Conservation (phyloP, 2,888 invertebrate genomes). For the Drosophila cognata region DNA sequence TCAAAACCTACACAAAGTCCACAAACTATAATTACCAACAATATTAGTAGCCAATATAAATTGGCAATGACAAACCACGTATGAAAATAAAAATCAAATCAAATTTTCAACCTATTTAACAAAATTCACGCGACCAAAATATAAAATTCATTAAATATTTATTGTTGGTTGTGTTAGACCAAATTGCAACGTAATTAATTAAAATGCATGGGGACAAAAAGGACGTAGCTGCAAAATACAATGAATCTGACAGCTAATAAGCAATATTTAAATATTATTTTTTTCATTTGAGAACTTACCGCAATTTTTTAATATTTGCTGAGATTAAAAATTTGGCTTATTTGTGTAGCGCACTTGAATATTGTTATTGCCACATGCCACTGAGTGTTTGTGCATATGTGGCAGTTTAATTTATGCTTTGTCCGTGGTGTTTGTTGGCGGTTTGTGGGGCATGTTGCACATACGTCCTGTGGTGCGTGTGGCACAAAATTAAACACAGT, state of each 20-base stretch:
- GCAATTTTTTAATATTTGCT: constrained; percentile 27
- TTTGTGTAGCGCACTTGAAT: not conserved
- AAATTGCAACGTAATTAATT: constrained; percentile 69
- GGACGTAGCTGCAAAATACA: constrained; percentile 32
- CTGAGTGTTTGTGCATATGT: constrained; percentile 5
- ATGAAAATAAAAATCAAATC: constrained; percentile 28
- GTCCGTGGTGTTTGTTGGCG: constrained; percentile 10
- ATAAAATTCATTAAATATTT: constrained; percentile 35
- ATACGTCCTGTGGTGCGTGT: constrained; percentile 45
- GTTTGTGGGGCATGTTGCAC: constrained; percentile 40
- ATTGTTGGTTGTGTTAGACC: constrained; percentile 22
- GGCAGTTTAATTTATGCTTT: constrained; percentile 9
- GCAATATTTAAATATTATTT: constrained; percentile 31
- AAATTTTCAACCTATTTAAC: constrained; percentile 62
- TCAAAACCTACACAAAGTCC: constrained; percentile 13
- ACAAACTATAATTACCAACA: constrained; percentile 14
- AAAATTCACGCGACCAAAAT: constrained; percentile 32
- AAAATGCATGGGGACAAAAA: constrained; percentile 42
- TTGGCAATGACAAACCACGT: constrained; percentile 13
- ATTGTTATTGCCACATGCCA: not conserved
- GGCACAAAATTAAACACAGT: constrained; percentile 64
- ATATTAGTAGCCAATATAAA: constrained; percentile 9
- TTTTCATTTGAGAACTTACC: constrained; percentile 41
- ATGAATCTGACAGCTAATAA: constrained; percentile 19
- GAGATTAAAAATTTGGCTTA: constrained; percentile 5